These are phyloP conservation scores for Xenotilapia longispinis DNA, from an alignment of 2,113 vertebrate genomes.

Conservation along the genomic window DNA sequence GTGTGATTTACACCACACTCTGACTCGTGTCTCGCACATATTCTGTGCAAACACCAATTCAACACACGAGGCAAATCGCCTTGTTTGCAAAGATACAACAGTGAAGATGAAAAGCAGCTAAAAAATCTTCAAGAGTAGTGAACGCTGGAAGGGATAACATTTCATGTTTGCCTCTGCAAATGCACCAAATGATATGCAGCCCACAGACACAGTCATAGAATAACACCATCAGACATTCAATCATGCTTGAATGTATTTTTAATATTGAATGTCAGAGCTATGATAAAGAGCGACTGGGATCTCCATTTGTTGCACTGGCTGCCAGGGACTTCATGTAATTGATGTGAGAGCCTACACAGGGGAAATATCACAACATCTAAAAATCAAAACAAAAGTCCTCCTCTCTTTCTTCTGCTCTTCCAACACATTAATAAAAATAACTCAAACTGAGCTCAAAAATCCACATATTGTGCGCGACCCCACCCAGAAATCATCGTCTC, in stretches of 20 bases:
- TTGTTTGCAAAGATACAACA: neutral
- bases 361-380: conserved; percentile 45
- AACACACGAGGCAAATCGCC: neutral
- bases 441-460: neutral
- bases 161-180: conserved; percentile 16
- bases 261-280: conserved; percentile 51
- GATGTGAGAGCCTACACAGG: conserved; percentile 38
- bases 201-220: conserved; percentile 26
- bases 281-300: conserved; percentile 46
- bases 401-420: neutral
- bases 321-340: conserved; percentile 46
- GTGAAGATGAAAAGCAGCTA: neutral
- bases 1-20: neutral
- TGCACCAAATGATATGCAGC: conserved; percentile 17
- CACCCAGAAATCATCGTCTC: neutral
- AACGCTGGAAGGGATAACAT: neutral
- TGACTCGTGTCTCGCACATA: neutral
- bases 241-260: conserved; percentile 54
- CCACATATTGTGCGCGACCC: neutral
- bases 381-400: neutral
- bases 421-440: conserved; percentile 22
- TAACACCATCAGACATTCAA: conserved; percentile 51
- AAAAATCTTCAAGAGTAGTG: neutral
- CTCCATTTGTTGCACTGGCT: conserved; percentile 35
- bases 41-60: neutral